Base-by-base conservation (phyloP, 2,888 invertebrate species). In the Phortica magna region DNA sequence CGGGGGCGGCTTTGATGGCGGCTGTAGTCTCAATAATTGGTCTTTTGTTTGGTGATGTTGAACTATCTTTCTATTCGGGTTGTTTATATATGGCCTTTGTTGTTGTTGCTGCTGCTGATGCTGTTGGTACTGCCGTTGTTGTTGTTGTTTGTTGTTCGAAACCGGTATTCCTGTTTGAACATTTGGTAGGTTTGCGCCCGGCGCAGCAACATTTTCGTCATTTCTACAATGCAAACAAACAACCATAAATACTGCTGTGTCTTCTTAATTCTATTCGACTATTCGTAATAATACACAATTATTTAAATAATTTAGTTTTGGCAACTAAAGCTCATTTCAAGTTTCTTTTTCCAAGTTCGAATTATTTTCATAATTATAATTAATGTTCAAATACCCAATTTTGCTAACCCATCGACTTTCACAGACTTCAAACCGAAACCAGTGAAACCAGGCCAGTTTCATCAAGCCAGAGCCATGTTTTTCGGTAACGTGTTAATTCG, bases 1-100 rank as follows among this genome's bases (percentile, higher is more conserved):
- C 42, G 84, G 83, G 9, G 85, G 87, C 0, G 85, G 88, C 64
- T 81, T 84, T 5, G 84, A 79, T 1, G 83, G 83, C 7, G 88
- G 84, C 19, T 83, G 82, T 41, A 80, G 79, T 31, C 78, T 81
- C 57, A 79, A 76, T 61, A 83, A 78, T 74, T 78, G 75, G 53
- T 75, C 22, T 42, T 78, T 76, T 3, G 73, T 72, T 17, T 77
- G 68, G 43, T 55, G 77, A 31, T 76, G 75, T 14, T 74, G 71
- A 19, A 71, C 61, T 14, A n/a, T 73, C 71, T 77, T 75, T 19
- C 74, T 74, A 14, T 77, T 17, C 7, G 74, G 39, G 10, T 76
- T 72, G 10, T 71, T 57, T 53, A 39, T 39, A 7, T 73, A 14
- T 31, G 57, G n/a, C 14, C 61, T 48, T 67, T 76, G 41, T 74